A percentile compares a stretch with the other conserved stretches of the same genome.
Evolutionary conservation across 2,113 vertebrate genomes (phyloP).

Genomic region (Passer domesticus): DNA sequence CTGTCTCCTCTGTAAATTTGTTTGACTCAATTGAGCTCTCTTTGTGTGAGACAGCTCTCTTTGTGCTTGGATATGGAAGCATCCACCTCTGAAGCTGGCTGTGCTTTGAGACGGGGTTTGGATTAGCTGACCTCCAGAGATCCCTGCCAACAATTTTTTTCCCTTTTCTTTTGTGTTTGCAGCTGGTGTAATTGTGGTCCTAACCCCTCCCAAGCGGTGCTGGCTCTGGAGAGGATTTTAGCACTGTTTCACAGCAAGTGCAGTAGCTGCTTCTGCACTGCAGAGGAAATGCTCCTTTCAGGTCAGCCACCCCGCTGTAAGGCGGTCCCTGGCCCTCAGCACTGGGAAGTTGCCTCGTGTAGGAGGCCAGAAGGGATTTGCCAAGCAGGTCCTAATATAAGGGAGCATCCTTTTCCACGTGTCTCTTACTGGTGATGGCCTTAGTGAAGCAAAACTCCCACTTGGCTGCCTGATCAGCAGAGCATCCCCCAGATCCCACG

Average conservation of each 20-base stretch:
- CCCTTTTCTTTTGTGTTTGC: constrained; percentile 23
- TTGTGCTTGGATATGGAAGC: constrained; percentile 24
- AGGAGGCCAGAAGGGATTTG: neutral
- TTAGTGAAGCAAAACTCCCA: neutral
- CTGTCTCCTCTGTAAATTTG: constrained; percentile 46
- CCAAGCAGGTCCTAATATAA: neutral
- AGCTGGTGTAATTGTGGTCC: constrained; percentile 53
- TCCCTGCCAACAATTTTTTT: constrained; percentile 9
- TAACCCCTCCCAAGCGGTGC: constrained; percentile 32
- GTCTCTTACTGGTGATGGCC: rapidly evolving
- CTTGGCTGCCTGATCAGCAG: neutral
- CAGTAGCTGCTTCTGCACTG: neutral
- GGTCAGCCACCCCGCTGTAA: neutral
- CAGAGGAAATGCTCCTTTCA: neutral
- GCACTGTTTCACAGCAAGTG: neutral
- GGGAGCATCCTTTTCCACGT: neutral
- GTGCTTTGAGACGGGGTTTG: constrained; percentile 39
- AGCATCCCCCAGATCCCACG: neutral
- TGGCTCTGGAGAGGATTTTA: constrained; percentile 24
- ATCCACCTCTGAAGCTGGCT: constrained; percentile 57
- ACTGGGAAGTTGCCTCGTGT: neutral
- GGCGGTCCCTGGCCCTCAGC: rapidly evolving
- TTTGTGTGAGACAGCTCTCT: constrained; percentile 3
- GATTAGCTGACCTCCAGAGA: constrained; percentile 60
- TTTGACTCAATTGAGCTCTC: constrained; percentile 41